Conservation (phyloP, 2,113 vertebrate species). For the Mormyrus lacerda region DNA sequence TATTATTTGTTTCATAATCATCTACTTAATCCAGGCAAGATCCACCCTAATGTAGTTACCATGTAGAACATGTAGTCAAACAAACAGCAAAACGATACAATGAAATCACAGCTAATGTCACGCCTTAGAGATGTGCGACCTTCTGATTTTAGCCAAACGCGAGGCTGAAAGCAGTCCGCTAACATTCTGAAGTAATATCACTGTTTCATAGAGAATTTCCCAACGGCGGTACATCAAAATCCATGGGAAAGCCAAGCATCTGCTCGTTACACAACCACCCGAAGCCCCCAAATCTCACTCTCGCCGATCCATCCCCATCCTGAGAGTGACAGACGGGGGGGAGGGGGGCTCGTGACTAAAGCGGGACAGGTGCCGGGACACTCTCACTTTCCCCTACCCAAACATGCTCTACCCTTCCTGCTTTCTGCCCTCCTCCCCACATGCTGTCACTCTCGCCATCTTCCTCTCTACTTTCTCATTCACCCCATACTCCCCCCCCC, state of each 20-base stretch:
- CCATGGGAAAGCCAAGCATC: not conserved
- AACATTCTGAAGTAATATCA: not conserved
- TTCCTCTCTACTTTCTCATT: conserved; percentile 29
- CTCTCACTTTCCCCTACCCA: not conserved
- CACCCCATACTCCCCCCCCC: conserved; percentile 28
- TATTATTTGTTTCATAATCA: not conserved
- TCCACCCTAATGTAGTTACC: not conserved
- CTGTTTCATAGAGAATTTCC: not conserved
- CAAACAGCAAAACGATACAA: not conserved
- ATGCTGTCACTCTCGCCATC: conserved; percentile 6
- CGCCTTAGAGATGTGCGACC: not conserved
- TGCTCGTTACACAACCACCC: not conserved
- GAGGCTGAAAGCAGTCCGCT: not conserved
- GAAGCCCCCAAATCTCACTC: not conserved
- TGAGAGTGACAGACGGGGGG: not conserved
- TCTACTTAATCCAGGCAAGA: not conserved
- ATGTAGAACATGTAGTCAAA: not conserved
- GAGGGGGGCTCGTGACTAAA: not conserved
- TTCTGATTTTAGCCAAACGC: not conserved
- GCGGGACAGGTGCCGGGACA: not conserved
- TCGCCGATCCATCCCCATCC: not conserved
- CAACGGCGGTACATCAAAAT: not conserved
- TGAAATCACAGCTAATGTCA: not conserved
- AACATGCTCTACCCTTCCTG: conserved; percentile 7
- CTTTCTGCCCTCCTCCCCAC: conserved; percentile 13